A percentile compares a stretch with the other conserved stretches of the same genome.
Conservation (phyloP, 2,113 vertebrate species). For the Podarcis muralis region DNA sequence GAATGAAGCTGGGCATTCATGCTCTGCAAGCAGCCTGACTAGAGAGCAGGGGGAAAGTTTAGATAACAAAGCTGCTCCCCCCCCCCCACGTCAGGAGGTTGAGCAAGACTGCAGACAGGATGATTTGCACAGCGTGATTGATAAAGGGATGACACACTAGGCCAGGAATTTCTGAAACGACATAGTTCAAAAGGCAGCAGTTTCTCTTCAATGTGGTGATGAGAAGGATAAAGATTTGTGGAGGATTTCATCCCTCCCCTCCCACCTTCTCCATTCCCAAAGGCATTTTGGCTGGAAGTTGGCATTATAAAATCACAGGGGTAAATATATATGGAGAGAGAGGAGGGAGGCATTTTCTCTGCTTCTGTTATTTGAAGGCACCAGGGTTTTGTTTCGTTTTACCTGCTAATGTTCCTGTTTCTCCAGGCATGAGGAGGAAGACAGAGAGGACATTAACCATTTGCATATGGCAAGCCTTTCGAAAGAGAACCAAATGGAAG, state of each 20-base stretch:
- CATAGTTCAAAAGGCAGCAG: neutral
- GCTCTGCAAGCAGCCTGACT: neutral
- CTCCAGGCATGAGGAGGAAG: neutral
- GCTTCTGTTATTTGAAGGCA: neutral
- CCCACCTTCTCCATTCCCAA: neutral
- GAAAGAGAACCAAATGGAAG: neutral
- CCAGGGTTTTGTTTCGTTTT: neutral
- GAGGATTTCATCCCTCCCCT: neutral
- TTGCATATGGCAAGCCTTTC: neutral
- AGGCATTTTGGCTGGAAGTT: neutral
- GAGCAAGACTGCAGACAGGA: conserved; percentile 14
- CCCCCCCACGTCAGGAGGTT: neutral
- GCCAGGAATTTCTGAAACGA: conserved; percentile 35
- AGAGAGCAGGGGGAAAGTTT: neutral
- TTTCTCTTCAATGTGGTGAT: conserved; percentile 25
- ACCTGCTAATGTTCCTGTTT: neutral
- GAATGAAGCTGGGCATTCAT: neutral
- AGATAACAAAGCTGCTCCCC: neutral
- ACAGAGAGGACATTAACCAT: neutral
- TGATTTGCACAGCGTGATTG: conserved; percentile 31
- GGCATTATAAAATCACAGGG: neutral
- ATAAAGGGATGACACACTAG: neutral
- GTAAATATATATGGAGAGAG: neutral
- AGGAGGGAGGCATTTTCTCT: neutral
- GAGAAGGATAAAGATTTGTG: conserved; percentile 1